Evolutionary conservation across 2,888 invertebrate genomes (phyloP), one percentile per base, ranked within the genome.

Genomic region (Hylaea fasciaria): DNA sequence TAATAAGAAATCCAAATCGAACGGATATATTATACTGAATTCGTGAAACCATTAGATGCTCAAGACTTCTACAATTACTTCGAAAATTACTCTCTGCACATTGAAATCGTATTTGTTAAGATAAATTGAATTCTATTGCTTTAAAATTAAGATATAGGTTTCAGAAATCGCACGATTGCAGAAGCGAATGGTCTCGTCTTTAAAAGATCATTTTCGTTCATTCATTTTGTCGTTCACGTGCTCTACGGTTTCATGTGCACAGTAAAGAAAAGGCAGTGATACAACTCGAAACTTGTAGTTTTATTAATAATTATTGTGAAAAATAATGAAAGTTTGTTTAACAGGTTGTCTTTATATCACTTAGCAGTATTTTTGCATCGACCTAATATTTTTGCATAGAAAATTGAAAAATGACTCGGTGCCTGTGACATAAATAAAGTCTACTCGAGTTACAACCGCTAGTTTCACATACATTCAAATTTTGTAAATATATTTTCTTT

Each of bases 121-220:
- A 9, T 35, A 64, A 54, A 63, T 56, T 58, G 39, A 54, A 65
- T 47, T 50, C 40, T 65, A 63, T 54, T 22, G 10, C 35, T 32
- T 32, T n/a, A 13, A 10, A 16, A 35, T 54, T 57, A 65, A 57
- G 61, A 47, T 59, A 47, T 47, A 62, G 55, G 48, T 32, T 50
- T 9, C 35, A 22, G 35, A 48, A 52, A 50, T 55, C 41, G 37
- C 50, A 56, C 37, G 39, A 54, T 56, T 57, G 45, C 28, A 57
- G 48, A 43, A 46, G 41, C 39, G 39, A 62, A 52, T 57, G 65
- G 61, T 52, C 59, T 61, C 58, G 53, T 54, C 65, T 64, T 63
- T 64, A 65, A 61, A 66, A 66, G 70, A 71, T 71, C 70, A 68
- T 68, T 69, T 64, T 67, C 65, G 66, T 68, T 70, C 68, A 66